A percentile compares a stretch with the other conserved stretches of the same genome.
These are phyloP conservation scores for Chloropsis hardwickii DNA, from an alignment of 2,113 vertebrate species.

Conservation along the genomic window DNA sequence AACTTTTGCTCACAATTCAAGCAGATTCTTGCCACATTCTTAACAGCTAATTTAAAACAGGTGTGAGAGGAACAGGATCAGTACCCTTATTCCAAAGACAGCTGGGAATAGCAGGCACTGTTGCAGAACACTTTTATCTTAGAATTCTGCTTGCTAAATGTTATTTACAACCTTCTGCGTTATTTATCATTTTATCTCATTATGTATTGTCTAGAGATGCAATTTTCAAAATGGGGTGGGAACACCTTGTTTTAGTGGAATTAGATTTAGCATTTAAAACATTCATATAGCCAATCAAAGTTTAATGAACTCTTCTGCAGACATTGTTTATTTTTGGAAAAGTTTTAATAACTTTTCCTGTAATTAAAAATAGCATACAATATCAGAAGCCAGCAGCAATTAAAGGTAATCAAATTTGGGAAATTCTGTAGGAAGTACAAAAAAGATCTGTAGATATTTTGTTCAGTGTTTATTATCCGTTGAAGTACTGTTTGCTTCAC, in stretches of 20 bases:
- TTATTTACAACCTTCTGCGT: constrained; percentile 48
- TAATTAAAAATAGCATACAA: constrained; percentile 76
- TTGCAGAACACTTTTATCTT: constrained; percentile 50
- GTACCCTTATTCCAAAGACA: not conserved
- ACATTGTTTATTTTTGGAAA: constrained; percentile 61
- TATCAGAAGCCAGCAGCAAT: constrained; percentile 69
- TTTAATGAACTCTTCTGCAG: constrained; percentile 66
- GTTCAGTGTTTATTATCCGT: constrained; percentile 85
- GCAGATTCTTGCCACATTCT: not conserved
- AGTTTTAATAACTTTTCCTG: constrained; percentile 76
- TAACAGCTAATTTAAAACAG: not conserved
- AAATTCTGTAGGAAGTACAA: constrained; percentile 89
- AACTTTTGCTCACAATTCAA: not conserved
- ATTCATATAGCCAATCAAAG: constrained; percentile 58
- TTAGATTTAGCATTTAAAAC: constrained; percentile 66
- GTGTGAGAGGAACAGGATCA: constrained; percentile 2
- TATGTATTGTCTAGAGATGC: constrained; percentile 65
- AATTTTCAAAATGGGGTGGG: constrained; percentile 64
- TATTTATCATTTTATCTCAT: constrained; percentile 70
- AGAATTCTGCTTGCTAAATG: constrained; percentile 64
- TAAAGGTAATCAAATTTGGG: constrained; percentile 89
- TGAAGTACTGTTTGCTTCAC: constrained; percentile 83
- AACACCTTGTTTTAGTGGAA: constrained; percentile 67
- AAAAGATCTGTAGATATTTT: constrained; percentile 84
- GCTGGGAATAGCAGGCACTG: constrained; percentile 18